These are phyloP conservation scores for Neostethus bicornis DNA, from an alignment of 2,797 vertebrate genomes.

Conservation along the genomic window DNA sequence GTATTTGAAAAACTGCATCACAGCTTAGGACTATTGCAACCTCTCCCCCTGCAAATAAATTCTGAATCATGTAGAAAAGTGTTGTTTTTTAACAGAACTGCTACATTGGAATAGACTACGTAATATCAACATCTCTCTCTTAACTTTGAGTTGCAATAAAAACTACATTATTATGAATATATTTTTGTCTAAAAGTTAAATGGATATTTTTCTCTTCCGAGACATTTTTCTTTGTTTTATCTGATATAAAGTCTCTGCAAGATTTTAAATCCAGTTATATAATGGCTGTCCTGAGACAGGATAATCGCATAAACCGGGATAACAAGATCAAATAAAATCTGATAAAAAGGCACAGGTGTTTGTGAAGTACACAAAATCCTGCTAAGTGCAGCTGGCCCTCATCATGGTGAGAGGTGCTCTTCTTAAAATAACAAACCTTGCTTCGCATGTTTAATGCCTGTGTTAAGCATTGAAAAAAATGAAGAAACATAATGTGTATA, in stretches of 20 bases:
- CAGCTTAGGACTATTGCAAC: constrained; percentile 14
- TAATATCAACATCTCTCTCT: too few species aligned
- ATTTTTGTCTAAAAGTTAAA: too few species aligned
- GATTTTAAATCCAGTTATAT: constrained; percentile 36
- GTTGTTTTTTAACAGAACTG: too few species aligned
- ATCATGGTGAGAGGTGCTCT: constrained; percentile 16
- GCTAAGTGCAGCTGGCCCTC: constrained; percentile 40
- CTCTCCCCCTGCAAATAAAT: not conserved
- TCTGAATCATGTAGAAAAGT: constrained; percentile 14
- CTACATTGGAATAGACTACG: too few species aligned
- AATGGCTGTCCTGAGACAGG: constrained; percentile 34
- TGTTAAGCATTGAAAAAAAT: constrained; percentile 20
- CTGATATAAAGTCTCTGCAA: constrained; percentile 11
- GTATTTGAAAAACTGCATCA: constrained; percentile 10
- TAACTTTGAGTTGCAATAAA: too few species aligned
- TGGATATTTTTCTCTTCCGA: constrained; percentile 44
- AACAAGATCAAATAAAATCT: constrained; percentile 49
- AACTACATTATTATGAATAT: too few species aligned
- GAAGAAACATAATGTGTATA: not conserved
- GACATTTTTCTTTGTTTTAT: constrained; percentile 14
- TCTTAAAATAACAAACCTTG: constrained; percentile 32
- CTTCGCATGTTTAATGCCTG: constrained; percentile 28
- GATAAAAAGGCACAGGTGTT: constrained; percentile 30
- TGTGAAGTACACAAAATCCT: constrained; percentile 30
- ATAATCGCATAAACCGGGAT: constrained; percentile 25